phyloP scores from a whole-genome alignment of 92 coral and sea anemone genomes.

The Porites rus region DNA sequence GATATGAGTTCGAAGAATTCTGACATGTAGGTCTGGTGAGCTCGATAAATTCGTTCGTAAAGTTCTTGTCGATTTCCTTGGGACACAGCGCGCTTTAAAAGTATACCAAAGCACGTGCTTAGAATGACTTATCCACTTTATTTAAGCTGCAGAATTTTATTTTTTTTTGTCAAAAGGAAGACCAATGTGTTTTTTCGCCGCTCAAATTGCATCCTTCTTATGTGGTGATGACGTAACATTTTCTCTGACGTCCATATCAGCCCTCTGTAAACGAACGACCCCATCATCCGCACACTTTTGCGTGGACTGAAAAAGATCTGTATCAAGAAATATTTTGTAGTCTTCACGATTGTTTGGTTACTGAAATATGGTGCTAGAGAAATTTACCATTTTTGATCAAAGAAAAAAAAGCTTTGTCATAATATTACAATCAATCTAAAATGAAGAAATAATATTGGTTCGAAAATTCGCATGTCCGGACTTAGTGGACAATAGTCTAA shows the following conservation, averaged over 20 bases:
- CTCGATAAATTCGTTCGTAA: not conserved
- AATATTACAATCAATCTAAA: no score
- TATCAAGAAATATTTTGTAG: not conserved
- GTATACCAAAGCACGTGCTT: no score
- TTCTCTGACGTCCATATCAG: not conserved
- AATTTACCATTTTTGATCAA: not conserved
- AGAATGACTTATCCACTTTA: no score
- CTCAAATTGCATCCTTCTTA: not conserved
- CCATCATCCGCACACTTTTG: no score
- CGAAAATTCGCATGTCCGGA: not conserved
- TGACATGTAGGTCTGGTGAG: not conserved
- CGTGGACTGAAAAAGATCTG: not conserved
- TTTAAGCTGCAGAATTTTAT: not conserved
- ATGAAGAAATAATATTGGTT: not conserved
- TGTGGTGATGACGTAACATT: not conserved
- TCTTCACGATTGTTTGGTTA: slow-evolving; percentile 10
- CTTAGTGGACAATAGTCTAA: not conserved
- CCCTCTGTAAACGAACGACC: not conserved
- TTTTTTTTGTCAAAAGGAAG: not conserved
- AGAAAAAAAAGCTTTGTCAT: not conserved
- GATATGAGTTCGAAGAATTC: not conserved
- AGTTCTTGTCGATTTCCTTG: not conserved
- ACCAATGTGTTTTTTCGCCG: not conserved
- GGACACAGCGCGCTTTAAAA: not conserved
- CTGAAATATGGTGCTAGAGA: not conserved